Conservation (phyloP, 2,888 invertebrate species). For the Megamerina dolium region DNA sequence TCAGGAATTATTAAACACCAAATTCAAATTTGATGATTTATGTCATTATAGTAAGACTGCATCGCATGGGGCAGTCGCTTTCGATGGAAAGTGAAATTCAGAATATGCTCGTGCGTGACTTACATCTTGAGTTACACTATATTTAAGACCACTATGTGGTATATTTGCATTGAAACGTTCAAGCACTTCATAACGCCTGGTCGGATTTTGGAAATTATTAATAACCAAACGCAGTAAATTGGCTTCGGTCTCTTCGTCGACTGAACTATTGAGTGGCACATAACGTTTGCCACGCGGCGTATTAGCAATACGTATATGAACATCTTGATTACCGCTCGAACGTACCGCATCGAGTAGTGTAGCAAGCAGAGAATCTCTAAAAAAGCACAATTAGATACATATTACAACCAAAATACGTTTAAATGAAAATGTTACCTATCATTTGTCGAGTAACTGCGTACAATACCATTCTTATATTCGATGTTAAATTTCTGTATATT, state of each 20-base stretch:
- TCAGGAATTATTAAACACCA: too few relatives aligned
- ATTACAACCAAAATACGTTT: neutral
- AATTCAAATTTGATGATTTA: too few relatives aligned
- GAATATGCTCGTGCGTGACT: conserved; percentile 40
- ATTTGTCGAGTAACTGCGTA: conserved; percentile 82
- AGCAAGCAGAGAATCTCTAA: conserved; percentile 87
- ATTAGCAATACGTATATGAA: conserved; percentile 82
- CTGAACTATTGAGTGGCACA: conserved; percentile 80
- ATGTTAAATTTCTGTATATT: conserved; percentile 92
- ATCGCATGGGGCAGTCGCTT: too few relatives aligned
- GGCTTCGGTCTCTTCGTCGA: conserved; percentile 95
- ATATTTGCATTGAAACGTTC: conserved; percentile 95
- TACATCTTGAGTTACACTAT: conserved; percentile 95
- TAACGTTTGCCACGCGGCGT: conserved; percentile 83
- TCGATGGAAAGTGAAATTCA: neutral
- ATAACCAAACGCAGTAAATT: conserved; percentile 62
- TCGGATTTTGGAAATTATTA: conserved; percentile 53
- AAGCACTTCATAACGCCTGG: conserved; percentile 69
- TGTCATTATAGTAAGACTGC: too few relatives aligned
- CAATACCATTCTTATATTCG: conserved; percentile 88
- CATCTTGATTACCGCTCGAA: conserved; percentile 93
- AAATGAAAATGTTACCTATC: conserved; percentile 61
- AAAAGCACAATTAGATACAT: neutral
- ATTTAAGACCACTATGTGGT: conserved; percentile 93
- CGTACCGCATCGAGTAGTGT: conserved; percentile 94